Evolutionary conservation across 2,888 invertebrate species (phyloP).

Genomic region (Amphipoea lucens): DNA sequence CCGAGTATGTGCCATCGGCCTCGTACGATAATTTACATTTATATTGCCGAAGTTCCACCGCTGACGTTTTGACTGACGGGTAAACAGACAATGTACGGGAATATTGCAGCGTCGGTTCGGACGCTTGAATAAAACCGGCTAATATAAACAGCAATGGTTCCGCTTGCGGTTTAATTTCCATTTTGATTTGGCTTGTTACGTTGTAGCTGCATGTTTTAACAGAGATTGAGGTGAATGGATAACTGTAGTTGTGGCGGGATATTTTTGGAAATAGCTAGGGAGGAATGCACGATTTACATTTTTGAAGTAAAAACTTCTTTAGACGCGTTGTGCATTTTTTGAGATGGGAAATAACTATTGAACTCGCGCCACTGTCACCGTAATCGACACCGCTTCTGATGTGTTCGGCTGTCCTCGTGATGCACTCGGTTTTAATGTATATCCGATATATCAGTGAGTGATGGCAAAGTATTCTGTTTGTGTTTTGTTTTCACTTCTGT

Average conservation of each 20-base stretch:
- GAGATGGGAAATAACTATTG: too few species aligned
- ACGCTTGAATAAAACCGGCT: slow-evolving; percentile 41
- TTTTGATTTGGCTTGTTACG: slow-evolving; percentile 33
- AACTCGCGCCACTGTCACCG: too few species aligned
- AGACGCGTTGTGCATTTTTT: too few species aligned
- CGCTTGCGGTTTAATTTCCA: slow-evolving; percentile 40
- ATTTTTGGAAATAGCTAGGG: not conserved
- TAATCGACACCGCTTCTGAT: too few species aligned
- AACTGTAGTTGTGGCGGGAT: not conserved
- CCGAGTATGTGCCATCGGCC: slow-evolving; percentile 24
- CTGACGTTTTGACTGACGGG: slow-evolving; percentile 68
- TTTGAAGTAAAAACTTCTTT: not conserved
- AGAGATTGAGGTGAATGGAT: slow-evolving; percentile 24
- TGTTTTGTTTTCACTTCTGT: too few species aligned
- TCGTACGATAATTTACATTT: slow-evolving; percentile 66
- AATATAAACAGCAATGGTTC: slow-evolving; percentile 32
- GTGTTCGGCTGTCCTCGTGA: too few species aligned
- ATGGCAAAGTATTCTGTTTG: too few species aligned
- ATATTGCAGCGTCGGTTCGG: slow-evolving; percentile 41
- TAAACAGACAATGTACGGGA: slow-evolving; percentile 42
- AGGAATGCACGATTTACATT: not conserved
- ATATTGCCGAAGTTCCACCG: slow-evolving; percentile 62
- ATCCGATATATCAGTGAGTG: too few species aligned
- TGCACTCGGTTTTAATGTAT: too few species aligned
- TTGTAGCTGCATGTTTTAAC: slow-evolving; percentile 4